A percentile compares a stretch with the other conserved stretches of the same genome.
These are phyloP conservation scores for Galerucella calmariensis DNA, from an alignment of 2,888 invertebrate genomes.

Conservation along the genomic window DNA sequence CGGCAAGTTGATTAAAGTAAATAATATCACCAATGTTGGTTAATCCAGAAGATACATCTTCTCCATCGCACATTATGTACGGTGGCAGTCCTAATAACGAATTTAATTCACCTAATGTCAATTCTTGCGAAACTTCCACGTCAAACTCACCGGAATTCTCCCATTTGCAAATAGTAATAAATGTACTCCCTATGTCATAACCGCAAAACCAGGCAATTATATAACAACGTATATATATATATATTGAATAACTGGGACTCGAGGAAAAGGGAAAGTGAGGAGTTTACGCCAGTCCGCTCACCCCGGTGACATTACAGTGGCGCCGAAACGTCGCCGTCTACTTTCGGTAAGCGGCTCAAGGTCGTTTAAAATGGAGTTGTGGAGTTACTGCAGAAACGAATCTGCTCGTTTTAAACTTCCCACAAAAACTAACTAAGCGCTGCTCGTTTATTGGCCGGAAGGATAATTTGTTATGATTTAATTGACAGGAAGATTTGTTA, in stretches of 20 bases:
- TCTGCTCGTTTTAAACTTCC: background rate
- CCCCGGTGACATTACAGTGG: slow-evolving; percentile 25
- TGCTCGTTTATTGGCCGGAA: background rate
- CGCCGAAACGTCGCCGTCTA: slow-evolving; percentile 31
- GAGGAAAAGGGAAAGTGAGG: slow-evolving; percentile 10
- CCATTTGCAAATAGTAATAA: slow-evolving; percentile 6
- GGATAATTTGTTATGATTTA: background rate
- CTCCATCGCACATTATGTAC: background rate
- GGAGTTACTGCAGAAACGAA: background rate
- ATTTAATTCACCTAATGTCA: slow-evolving; percentile 13
- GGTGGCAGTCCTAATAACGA: background rate
- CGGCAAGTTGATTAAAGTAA: background rate
- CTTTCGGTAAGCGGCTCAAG: slow-evolving; percentile 43
- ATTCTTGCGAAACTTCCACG: slow-evolving; percentile 2
- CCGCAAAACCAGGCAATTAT: slow-evolving; percentile 21
- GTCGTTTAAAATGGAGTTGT: slow-evolving; percentile 34
- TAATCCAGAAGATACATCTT: background rate
- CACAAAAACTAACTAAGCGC: background rate
- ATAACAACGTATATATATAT: background rate
- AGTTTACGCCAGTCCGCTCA: slow-evolving; percentile 19
- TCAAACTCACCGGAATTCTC: background rate
- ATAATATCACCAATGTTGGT: background rate
- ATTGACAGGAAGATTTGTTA: background rate
- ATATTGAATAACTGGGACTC: slow-evolving; percentile 6
- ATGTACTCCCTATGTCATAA: slow-evolving; percentile 5